A percentile compares a stretch with the other conserved stretches of the same genome.
phyloP scores from a whole-genome alignment of 2,113 vertebrate species.

The Crotophaga sulcirostris region DNA sequence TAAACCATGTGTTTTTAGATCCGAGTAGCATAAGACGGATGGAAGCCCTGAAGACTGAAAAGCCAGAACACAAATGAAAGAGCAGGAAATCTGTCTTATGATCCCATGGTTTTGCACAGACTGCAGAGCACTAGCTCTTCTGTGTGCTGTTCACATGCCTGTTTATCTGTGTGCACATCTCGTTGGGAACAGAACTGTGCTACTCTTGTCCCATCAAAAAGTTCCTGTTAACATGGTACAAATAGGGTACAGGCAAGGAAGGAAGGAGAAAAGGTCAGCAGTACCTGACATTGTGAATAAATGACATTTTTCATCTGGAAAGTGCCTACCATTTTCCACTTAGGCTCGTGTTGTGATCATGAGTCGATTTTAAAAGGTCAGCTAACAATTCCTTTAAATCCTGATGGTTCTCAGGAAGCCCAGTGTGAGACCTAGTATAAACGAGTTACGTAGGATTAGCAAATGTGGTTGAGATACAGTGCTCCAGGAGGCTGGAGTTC shows the following conservation, averaged over 20 bases:
- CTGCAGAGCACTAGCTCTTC: not conserved
- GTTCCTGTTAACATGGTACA: not conserved
- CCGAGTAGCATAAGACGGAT: not conserved
- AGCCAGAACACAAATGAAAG: not conserved
- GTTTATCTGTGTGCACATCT: not conserved
- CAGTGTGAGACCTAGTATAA: not conserved
- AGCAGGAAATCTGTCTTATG: not conserved
- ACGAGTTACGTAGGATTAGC: not conserved
- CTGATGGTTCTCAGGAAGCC: not conserved
- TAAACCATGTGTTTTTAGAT: not conserved
- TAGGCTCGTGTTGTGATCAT: not conserved
- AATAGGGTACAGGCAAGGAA: not conserved
- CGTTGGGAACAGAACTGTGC: not conserved
- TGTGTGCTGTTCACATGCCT: not conserved
- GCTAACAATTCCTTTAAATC: not conserved
- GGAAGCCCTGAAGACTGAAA: not conserved
- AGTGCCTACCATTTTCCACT: not conserved
- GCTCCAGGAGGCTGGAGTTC: not conserved
- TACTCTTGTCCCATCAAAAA: not conserved
- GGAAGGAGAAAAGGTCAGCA: not conserved
- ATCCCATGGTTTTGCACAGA: not conserved
- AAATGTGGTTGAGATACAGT: not conserved
- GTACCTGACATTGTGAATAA: not conserved
- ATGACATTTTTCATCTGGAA: not conserved
- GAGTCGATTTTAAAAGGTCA: constrained; percentile 1